phyloP scores from a whole-genome alignment of 2,797 vertebrate genomes.

The Tapirus indicus region DNA sequence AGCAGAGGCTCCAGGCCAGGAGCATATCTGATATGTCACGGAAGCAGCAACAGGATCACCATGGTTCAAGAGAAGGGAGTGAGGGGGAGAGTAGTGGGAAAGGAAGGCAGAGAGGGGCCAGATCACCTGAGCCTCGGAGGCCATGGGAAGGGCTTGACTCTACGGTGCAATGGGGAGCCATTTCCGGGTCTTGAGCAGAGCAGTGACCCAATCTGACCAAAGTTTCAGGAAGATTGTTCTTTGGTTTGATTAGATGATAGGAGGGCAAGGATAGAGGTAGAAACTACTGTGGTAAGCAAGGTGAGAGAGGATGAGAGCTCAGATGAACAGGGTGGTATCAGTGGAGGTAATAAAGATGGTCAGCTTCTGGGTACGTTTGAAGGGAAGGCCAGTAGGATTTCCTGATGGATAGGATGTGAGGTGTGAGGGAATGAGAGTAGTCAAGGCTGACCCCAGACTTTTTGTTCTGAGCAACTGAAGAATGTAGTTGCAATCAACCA shows the following conservation, averaged over 20 bases:
- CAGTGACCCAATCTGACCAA: background rate
- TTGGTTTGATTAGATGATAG: background rate
- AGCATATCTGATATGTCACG: background rate
- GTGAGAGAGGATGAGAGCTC: background rate
- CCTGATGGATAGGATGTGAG: background rate
- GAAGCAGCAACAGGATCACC: background rate
- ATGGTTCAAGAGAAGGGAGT: background rate
- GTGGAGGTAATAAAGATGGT: background rate
- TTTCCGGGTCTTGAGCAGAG: background rate
- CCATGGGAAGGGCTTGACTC: background rate
- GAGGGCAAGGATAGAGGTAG: background rate
- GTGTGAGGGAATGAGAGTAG: background rate
- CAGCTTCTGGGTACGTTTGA: background rate
- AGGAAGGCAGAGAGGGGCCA: background rate
- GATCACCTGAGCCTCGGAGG: background rate
- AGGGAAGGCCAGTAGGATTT: background rate
- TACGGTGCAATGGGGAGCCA: background rate
- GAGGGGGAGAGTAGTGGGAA: background rate
- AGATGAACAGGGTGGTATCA: rapidly evolving
- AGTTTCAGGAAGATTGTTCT: background rate
- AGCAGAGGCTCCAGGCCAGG: background rate
- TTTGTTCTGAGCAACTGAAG: background rate
- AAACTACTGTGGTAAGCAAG: background rate
- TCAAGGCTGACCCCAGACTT: background rate
- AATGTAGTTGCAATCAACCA: background rate